These are phyloP conservation scores for Centropus bengalensis DNA, from an alignment of 2,113 vertebrate species.

Conservation along the genomic window DNA sequence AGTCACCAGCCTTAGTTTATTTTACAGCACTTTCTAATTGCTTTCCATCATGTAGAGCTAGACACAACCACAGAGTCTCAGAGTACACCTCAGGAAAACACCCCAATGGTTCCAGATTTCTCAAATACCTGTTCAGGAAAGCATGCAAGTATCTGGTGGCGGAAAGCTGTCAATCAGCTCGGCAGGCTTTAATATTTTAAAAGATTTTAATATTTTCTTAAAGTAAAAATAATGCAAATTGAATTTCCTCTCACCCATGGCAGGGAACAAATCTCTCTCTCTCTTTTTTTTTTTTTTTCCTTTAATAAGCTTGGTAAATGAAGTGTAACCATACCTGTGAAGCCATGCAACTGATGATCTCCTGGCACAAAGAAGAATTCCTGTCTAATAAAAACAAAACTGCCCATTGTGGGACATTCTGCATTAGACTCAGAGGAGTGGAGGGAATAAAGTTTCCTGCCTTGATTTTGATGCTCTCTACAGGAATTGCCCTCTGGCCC, in stretches of 20 bases:
- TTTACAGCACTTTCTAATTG: not conserved
- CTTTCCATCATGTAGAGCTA: not conserved
- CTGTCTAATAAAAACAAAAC: constrained; percentile 58
- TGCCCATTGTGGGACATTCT: constrained; percentile 29
- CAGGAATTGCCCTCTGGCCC: constrained; percentile 66
- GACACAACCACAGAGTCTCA: not conserved
- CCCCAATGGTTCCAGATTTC: not conserved
- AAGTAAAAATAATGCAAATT: constrained; percentile 21
- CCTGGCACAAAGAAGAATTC: constrained; percentile 8
- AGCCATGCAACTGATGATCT: constrained; percentile 42
- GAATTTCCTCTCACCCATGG: not conserved
- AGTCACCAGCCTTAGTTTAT: not conserved
- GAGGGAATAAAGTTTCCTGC: constrained; percentile 54
- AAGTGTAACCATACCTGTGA: constrained; percentile 53
- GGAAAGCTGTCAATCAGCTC: constrained; percentile 15
- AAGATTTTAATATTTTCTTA: constrained; percentile 19
- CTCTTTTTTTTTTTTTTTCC: not conserved
- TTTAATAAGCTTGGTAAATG: constrained; percentile 24
- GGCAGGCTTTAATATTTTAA: constrained; percentile 9
- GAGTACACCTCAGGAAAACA: not conserved
- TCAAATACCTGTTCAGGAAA: constrained; percentile 32
- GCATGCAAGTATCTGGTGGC: not conserved
- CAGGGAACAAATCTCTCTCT: not conserved
- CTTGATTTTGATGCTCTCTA: constrained; percentile 64
- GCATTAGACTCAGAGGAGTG: not conserved